phyloP scores from a whole-genome alignment of 2,113 vertebrate genomes.

The Ptilorrhoa leucosticta region DNA sequence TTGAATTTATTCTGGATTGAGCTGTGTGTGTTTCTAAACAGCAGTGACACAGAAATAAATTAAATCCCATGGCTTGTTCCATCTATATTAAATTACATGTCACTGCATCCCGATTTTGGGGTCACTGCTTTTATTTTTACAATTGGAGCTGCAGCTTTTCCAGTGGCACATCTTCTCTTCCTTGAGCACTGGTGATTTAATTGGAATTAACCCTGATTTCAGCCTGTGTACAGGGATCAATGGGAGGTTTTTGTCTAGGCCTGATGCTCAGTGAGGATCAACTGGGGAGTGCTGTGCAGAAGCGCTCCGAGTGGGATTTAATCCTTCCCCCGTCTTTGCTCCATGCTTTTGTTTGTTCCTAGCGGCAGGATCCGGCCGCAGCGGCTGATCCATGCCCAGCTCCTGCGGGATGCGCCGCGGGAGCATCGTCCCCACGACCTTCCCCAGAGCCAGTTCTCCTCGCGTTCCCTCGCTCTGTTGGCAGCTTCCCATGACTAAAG shows the following conservation, averaged over 20 bases:
- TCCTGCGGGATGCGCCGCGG: neutral
- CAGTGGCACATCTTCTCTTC: neutral
- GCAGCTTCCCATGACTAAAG: neutral
- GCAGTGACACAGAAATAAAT: neutral
- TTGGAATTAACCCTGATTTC: slow-evolving; percentile 19
- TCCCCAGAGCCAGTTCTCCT: neutral
- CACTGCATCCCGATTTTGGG: neutral
- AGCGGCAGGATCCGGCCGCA: neutral
- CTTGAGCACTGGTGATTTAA: neutral
- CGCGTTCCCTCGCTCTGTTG: neutral
- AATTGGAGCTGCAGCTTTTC: neutral
- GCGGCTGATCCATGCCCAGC: neutral
- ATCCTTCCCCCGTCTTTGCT: neutral
- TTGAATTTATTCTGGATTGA: neutral
- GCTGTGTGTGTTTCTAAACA: neutral
- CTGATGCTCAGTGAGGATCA: neutral
- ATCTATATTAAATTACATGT: neutral
- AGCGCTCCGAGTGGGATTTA: neutral
- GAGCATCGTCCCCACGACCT: neutral
- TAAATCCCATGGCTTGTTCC: neutral
- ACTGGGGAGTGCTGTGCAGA: neutral
- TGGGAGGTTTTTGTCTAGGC: neutral
- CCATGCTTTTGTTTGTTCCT: neutral
- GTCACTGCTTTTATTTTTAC: neutral
- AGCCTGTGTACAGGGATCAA: neutral